Base-by-base conservation (phyloP, 2,888 invertebrate species). In the Pycnomerus fuliginosus region DNA sequence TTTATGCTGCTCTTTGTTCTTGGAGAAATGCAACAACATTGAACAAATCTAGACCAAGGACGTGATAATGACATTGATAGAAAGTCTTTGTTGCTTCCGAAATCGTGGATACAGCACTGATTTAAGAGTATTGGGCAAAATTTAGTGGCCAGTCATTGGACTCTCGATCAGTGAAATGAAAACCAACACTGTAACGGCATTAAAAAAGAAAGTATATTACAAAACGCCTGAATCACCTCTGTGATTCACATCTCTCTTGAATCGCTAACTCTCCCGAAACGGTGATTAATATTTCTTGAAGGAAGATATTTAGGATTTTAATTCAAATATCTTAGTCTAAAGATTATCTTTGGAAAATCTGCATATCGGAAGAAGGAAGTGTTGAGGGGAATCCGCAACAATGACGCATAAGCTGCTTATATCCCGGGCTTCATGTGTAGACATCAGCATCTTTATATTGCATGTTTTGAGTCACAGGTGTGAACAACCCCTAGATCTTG, bases 191-290 rank as follows among this genome's bases (percentile, higher is more conserved):
- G 35, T 47, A 49, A 49, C 49, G 52, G 49, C 32, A 49, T 34
- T n/a, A 48, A 15, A 42, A 39, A 50, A 49, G 52, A 49, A 49
- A 49, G 49, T 48, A 49, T 20, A 50, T 55, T 55, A 56, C 53
- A 46, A 55, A 54, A 56, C 44, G 46, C 40, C 53, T 57, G 55
- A 57, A 55, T 57, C 57, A 57, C 52, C 53, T 50, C 36, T 41
- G 48, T 57, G 57, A 57, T 53, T 57, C 57, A 57, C 53, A 49
- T 52, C 53, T 55, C 44, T 48, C 38, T 46, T 44, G 4, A 20
- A 5, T 8, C 20, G n/a, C n/a, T n/a, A n/a, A n/a, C n/a, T n/a
- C n/a, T n/a, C n/a, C n/a, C n/a, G n/a, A n/a, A n/a, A n/a, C n/a
- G n/a, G n/a, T n/a, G n/a, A n/a, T n/a, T n/a, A n/a, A n/a, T n/a